A percentile compares a stretch with the other conserved stretches of the same genome.
Conservation (phyloP, 1,140 invertebrate species). For the Nylanderia fulva region DNA sequence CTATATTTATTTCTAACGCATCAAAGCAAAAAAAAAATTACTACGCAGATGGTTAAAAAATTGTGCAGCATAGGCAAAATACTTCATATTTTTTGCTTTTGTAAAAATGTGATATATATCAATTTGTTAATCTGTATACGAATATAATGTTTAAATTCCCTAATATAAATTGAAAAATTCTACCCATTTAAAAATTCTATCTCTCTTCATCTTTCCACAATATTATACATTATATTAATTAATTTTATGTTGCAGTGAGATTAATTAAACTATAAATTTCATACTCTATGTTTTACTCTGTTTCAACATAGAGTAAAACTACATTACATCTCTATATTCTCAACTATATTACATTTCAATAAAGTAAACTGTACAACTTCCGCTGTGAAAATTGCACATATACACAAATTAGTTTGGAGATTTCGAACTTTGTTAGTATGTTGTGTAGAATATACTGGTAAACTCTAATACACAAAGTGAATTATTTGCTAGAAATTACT, state of each 20-base stretch:
- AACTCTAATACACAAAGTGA: background rate
- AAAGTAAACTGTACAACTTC: background rate
- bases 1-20: background rate
- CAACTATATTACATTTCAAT: slow-evolving; percentile 7
- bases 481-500: background rate
- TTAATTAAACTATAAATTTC: too few relatives aligned
- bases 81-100: background rate
- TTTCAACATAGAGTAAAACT: too few relatives aligned
- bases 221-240: slow-evolving; percentile 25
- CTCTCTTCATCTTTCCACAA: too few relatives aligned
- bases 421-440: background rate
- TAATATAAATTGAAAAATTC: slow-evolving; percentile 11
- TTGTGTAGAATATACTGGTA: background rate
- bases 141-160: background rate
- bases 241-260: background rate
- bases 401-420: slow-evolving; percentile 30
- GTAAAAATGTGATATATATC: background rate
- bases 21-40: background rate
- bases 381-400: background rate
- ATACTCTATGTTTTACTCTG: too few relatives aligned
- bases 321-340: slow-evolving; percentile 2
- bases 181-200: background rate
- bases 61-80: background rate
- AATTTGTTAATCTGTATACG: background rate
- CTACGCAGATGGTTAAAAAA: background rate